Evolutionary conservation across 2,797 vertebrate genomes (phyloP), one percentile per base, ranked within the genome.

Genomic region (Pteronotus mesoamericanus): DNA sequence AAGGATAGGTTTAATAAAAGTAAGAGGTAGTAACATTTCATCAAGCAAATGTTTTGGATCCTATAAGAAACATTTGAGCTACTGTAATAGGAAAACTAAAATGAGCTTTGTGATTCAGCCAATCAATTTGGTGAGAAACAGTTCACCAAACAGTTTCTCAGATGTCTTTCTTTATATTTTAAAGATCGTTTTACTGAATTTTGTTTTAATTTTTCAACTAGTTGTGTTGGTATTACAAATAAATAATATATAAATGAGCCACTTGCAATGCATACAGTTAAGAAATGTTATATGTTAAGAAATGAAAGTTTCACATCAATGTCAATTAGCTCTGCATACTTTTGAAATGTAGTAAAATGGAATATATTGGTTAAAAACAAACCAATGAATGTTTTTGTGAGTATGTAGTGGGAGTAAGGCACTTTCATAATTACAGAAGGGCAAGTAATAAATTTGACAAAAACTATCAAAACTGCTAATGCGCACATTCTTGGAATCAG

Each of bases 171-270:
- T 92, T 92, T 42, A 83, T 74, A 85, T 68, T 78, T 51, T 34
- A 91, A 82, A 79, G 2, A 18, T 53, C 9, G 2, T 83, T 90
- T 34, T 72, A 68, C n/a, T 71, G 18, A 86, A 90, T 90, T 95
- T 86, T 82, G 68, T 42, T 95, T 93, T 80, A 16, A 69, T 48
- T 75, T 89, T 94, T 83, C 79, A 83, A 77, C 32, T 61, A 51
- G 18, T 34, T 55, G n/a, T 61, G 9, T 39, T 83, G 51, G 83
- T 10, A 66, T 39, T 82, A 78, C 26, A 83, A 61, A 78, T 87
- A 26, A 83, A 26, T 29, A 29, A 51, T 83, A 34, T 26, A 64
- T 75, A 86, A 93, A 42, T 61, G 34, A 39, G 42, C 24, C 32
- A 42, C 4, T 83, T 74, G 6, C 1, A 53, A 77, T 83, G 51